Base-by-base conservation (phyloP, 2,888 invertebrate species). In the Griposia aprilina region DNA sequence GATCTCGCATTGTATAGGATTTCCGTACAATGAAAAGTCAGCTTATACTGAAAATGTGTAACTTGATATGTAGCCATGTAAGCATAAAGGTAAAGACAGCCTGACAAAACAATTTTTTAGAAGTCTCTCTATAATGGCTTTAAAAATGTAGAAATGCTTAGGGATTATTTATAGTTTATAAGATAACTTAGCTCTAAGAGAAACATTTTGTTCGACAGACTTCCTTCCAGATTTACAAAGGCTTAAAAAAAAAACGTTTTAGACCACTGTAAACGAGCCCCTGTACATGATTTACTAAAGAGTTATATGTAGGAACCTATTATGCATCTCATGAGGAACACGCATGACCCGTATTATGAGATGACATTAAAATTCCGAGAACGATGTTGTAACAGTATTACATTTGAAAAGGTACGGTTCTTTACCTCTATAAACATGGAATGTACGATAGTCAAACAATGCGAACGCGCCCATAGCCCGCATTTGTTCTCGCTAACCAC, bases 361-460 rank as follows among this genome's bases (percentile, higher is more conserved):
- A 41, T 57, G 6, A 15, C 52, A 83, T 66, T 15, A 60, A 71
- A 82, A 71, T 76, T 80, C 74, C 10, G 59, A 15, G 41, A n/a
- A 55, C 5, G 17, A 72, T 63, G 15, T 65, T n/a, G 45, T 48
- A 41, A 62, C 59, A 69, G 45, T 59, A 63, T 70, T 48, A 17
- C 10, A 81, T 74, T 69, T 48, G 36, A 60, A 41, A 80, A 76
- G 57, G 26, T 63, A 52, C 81, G 82, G 87, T 81, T 88, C 82
- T 87, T 88, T 81, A 87, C 79, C 87, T 84, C 78, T 74, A 20
- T 62, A 78, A 78, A 88, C 79, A 79, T 76, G 76, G 78, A 86
- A 87, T 82, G 80, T 86, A 76, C 36, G 78, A 82, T 84, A 81
- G n/a, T 68, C 74, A 79, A 74, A 87, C 82, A 87, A 87, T 84